Evolutionary conservation across 2,888 invertebrate species (phyloP), one percentile per base, ranked within the genome.

Genomic region (Apotomis turbidana): DNA sequence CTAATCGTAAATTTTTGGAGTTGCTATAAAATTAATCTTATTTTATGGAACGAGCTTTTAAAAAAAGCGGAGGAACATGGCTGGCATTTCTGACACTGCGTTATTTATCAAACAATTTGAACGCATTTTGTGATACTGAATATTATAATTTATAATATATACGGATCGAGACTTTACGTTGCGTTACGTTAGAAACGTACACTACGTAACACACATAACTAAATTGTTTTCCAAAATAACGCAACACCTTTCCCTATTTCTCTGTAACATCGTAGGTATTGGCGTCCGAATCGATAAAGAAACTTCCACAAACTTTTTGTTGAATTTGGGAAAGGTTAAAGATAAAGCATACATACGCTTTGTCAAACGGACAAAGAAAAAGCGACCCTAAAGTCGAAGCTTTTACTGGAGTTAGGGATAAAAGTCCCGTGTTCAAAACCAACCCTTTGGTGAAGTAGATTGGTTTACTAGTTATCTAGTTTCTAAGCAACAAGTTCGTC

Each of bases 201-300:
- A 27, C 27, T 27, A 27, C 2, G 27, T 27, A 27, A 27, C 27
- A 27, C 27, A 27, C 27, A 27, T 27, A 27, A 27, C 27, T 54
- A 10, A 27, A 10, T 9, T 9, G 27, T 9, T 3, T 27, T 27
- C 9, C 9, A 27, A 27, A 36, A 15, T 44, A 6, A 5, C 10
- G 55, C 66, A 46, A 36, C 55, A 57, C 27, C 44, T 27, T 44
- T 55, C 36, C 54, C 46, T 76, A 76, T 9, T 67, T 80, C 79
- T 61, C 46, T 6, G 67, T 58, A 71, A 70, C 74, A 78, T 74
- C 74, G 68, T 62, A 63, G 76, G 76, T 79, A 81, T 80, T 78
- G 79, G 78, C 86, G 85, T 85, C 85, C 74, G 85, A 89, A 90
- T 90, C 89, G 87, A 89, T 89, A 88, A 87, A 79, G 80, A 78